Percentiles rank a stretch among this genome's conserved stretches.
phyloP scores from a whole-genome alignment of 2,113 vertebrate genomes.

The Egretta garzetta region DNA sequence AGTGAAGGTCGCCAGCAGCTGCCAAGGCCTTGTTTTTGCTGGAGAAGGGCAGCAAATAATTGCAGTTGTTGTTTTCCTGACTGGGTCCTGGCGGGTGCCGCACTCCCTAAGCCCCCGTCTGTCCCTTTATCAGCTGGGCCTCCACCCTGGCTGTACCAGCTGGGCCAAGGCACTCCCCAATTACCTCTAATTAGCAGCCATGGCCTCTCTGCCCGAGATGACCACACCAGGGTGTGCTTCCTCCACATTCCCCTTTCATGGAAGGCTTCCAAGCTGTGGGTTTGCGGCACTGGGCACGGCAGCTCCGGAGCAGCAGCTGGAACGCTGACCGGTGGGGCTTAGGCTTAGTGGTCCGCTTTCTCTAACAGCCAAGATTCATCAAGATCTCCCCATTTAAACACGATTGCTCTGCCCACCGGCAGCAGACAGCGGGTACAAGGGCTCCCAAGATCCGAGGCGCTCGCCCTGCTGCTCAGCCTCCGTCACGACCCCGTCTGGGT shows the following conservation, averaged over 20 bases:
- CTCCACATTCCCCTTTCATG: fast-evolving
- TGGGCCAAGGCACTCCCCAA: background rate
- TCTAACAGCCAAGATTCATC: fast-evolving
- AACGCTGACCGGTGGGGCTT: background rate
- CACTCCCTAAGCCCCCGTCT: background rate
- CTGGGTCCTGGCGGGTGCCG: background rate
- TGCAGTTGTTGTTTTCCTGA: background rate
- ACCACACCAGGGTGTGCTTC: fast-evolving
- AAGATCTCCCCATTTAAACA: too few relatives aligned
- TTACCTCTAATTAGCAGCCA: too few relatives aligned
- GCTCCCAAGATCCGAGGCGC: background rate
- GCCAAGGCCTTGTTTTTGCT: fast-evolving
- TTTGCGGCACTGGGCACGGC: fast-evolving
- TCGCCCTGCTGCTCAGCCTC: too few relatives aligned
- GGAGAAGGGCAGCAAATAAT: background rate
- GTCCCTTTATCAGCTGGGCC: background rate
- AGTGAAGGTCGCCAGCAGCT: fast-evolving
- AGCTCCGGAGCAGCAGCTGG: background rate
- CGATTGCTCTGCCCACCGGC: too few relatives aligned
- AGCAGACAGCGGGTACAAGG: background rate
- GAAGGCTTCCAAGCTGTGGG: background rate
- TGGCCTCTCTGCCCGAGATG: too few relatives aligned
- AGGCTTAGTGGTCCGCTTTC: background rate
- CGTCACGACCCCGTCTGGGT: too few relatives aligned
- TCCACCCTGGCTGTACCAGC: background rate